Base-by-base conservation (phyloP, 2,797 vertebrate species). In the Chanos chanos region DNA sequence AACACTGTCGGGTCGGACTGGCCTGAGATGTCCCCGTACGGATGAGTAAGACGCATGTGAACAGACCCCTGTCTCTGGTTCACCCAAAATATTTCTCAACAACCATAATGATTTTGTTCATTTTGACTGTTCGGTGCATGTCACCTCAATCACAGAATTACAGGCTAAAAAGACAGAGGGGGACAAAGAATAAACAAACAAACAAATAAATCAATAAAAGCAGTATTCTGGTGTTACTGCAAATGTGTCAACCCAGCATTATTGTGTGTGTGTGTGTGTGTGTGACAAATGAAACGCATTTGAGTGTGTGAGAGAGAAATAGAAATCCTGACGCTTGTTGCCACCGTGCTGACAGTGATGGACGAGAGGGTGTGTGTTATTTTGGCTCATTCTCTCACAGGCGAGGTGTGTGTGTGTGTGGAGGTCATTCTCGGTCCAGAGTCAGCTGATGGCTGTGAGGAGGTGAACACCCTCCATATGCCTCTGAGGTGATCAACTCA, bases 261-360 rank as follows among this genome's bases (percentile, higher is more conserved):
- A 4, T n/a, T 8, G n/a, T 15, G 13, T 6, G 1, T 7, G 36
- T 16, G 15, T 39, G 15, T 41, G 10, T 9, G 4, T 36, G 21
- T 63, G 37, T n/a, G n/a, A n/a, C n/a, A n/a, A n/a, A n/a, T n/a
- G n/a, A n/a, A n/a, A n/a, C n/a, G n/a, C 15, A 13, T 6, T 1
- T 7, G 36, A 16, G 15, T 39, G 15, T 41, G 10, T 9, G 4
- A 36, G 21, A 63, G 37, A 66, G 54, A 43, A 57, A 67, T 15
- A 25, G 36, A 7, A 5, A 18, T 12, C 40, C 8, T 27, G 16
- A 18, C 3, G 5, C 18, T 10, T 25, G 61, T 21, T 18, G 22
- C 10, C 31, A 5, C 2, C 25, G 10, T 12, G 25, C 22, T 68
- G 77, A 80, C 72, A 64, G 58, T 74, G 71, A 78, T 45, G 2